A percentile compares a stretch with the other conserved stretches of the same genome.
These are phyloP conservation scores for Palloptera scutellata DNA, from an alignment of 2,888 invertebrate genomes.

Conservation along the genomic window DNA sequence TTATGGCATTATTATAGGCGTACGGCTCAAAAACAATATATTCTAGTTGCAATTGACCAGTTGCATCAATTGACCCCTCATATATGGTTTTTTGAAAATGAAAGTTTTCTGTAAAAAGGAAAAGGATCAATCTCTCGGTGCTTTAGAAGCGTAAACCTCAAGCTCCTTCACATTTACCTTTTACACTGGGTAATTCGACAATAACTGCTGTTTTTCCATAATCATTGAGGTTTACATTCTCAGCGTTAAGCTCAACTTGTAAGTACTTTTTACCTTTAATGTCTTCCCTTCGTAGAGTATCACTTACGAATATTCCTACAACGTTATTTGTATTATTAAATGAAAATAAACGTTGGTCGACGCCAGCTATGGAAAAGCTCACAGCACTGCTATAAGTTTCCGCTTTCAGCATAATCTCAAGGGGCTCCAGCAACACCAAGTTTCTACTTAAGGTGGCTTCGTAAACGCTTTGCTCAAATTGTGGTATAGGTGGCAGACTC, in stretches of 20 bases:
- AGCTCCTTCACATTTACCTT: constrained; percentile 30
- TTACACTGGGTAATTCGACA: constrained; percentile 35
- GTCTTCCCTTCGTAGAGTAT: constrained; percentile 27
- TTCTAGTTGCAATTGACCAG: constrained; percentile 25
- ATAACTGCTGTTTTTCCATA: constrained; percentile 37
- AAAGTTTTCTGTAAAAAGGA: constrained; percentile 28
- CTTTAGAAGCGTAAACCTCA: background rate
- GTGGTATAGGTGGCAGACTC: constrained; percentile 40
- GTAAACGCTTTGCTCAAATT: constrained; percentile 37
- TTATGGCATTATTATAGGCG: constrained; percentile 26
- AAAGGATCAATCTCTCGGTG: background rate
- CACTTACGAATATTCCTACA: constrained; percentile 32
- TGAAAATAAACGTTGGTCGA: constrained; percentile 35
- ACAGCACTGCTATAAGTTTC: constrained; percentile 40
- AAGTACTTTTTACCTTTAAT: constrained; percentile 34
- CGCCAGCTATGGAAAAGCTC: constrained; percentile 32
- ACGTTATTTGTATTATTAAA: constrained; percentile 29
- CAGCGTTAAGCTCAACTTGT: constrained; percentile 40
- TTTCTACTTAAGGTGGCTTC: constrained; percentile 30
- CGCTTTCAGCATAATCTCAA: constrained; percentile 34
- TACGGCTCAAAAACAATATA: constrained; percentile 37
- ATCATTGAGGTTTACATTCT: constrained; percentile 33
- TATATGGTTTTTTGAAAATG: constrained; percentile 37
- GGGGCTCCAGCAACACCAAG: constrained; percentile 28
- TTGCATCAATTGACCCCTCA: constrained; percentile 36